Evolutionary conservation across 2,888 invertebrate species (phyloP).

Genomic region (Eupithecia subumbrata): DNA sequence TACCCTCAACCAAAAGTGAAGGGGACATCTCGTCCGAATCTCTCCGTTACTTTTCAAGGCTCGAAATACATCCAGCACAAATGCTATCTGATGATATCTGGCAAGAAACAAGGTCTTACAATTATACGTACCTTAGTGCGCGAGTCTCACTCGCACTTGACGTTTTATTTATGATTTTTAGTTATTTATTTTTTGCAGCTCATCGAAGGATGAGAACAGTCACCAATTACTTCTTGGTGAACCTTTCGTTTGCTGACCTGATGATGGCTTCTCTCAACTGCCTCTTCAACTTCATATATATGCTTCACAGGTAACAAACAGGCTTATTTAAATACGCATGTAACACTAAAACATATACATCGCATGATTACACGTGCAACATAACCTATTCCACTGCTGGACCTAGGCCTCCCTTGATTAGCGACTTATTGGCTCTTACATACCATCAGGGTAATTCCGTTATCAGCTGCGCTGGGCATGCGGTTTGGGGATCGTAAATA

Average conservation of each 20-base stretch:
- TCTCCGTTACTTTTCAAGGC: no score
- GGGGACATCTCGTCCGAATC: no score
- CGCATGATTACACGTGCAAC: neutral
- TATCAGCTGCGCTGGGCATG: neutral
- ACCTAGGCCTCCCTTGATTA: neutral
- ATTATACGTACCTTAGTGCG: no score
- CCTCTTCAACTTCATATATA: slow-evolving; percentile 95
- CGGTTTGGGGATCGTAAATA: neutral
- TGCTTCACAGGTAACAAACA: slow-evolving; percentile 87
- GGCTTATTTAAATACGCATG: neutral
- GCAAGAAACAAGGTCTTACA: no score
- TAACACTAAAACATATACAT: neutral
- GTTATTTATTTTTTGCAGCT: slow-evolving; percentile 79
- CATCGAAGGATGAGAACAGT: slow-evolving; percentile 94
- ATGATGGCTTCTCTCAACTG: slow-evolving; percentile 95
- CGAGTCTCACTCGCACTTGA: no score
- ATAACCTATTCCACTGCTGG: neutral
- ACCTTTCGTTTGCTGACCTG: slow-evolving; percentile 93
- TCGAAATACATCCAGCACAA: no score
- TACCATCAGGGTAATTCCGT: neutral
- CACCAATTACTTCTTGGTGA: slow-evolving; percentile 96
- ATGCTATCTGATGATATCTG: no score
- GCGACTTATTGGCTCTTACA: neutral
- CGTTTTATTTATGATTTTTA: neutral
- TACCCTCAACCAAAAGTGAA: no score